Evolutionary conservation across 2,797 vertebrate genomes (phyloP), one percentile per base, ranked within the genome.

Genomic region (Euphonia xanthogaster): DNA sequence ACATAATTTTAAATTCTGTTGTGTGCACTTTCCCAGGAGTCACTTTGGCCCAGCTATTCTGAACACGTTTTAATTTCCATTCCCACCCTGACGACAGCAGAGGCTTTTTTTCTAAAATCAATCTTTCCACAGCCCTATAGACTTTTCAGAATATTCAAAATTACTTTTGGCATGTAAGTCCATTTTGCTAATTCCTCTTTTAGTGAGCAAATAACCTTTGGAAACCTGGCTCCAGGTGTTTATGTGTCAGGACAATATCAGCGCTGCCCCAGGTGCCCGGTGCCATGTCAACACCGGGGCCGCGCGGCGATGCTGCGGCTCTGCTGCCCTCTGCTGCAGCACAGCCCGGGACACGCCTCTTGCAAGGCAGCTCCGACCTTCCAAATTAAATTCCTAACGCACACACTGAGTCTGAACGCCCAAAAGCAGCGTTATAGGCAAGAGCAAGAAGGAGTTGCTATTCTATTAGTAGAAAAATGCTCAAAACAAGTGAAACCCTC

Each of bases 171-270:
- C 98, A 94, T 94, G 87, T 62, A 96, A 93, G 95, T 97, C 95
- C 94, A 66, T 97, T 97, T 97, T 90, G 95, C 94, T 98, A 98
- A 98, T 98, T 97, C 97, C 97, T 39, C 90, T 97, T 98, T 98
- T 97, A 98, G 96, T 96, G 98, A 22, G 88, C 97, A 97, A 98
- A 97, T 97, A 98, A 98, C 97, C 98, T 97, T 85, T 95, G 97
- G 70, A 96, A 96, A 97, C 91, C 94, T 57, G 95, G 71, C 94
- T 65, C 39, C 93, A 98, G 97, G 98, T 98, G 98, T 98, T 98
- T 97, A 97, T 98, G 98, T 97, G 98, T 95, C 97, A 91, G 97
- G 97, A 96, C 97, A 97, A 96, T 97, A 82, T 97, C 97, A 97
- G 96, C 0, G 31, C 0, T 24, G 62, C 11, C 82, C 50, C 75